Conservation (phyloP, 2,888 invertebrate genomes). For the Epinotia ramella region DNA sequence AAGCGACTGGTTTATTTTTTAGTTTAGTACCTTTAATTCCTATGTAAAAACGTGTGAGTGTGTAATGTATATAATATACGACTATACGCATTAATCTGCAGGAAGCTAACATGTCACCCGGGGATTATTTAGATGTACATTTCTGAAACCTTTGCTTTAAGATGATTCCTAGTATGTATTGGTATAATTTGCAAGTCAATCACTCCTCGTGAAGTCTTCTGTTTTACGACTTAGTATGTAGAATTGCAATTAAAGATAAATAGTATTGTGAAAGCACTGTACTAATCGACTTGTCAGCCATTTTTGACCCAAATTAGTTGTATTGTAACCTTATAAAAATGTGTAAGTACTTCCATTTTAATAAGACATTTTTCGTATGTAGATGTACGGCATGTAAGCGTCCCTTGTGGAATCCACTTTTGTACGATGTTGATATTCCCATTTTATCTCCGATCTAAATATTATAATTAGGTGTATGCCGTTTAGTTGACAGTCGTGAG, state of each 20-base stretch:
- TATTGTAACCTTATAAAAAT: conserved; percentile 71
- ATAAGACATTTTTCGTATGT: conserved; percentile 80
- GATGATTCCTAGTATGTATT: conserved; percentile 54
- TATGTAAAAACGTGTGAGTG: conserved; percentile 83
- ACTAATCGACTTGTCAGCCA: conserved; percentile 77
- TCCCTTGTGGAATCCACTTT: conserved; percentile 71
- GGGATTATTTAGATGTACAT: conserved; percentile 67
- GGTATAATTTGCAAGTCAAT: conserved; percentile 63
- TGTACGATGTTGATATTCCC: conserved; percentile 73
- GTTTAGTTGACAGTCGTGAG: conserved; percentile 45
- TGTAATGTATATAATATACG: conserved; percentile 78
- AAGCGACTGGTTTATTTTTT: conserved; percentile 83
- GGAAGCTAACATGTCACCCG: conserved; percentile 60
- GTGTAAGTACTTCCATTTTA: conserved; percentile 84
- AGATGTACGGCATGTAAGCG: conserved; percentile 77
- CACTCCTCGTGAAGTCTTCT: conserved; percentile 72
- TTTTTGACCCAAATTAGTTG: conserved; percentile 80
- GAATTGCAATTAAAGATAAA: conserved; percentile 70
- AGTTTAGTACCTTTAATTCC: conserved; percentile 79
- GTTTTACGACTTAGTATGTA: conserved; percentile 73
- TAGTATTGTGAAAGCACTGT: conserved; percentile 76
- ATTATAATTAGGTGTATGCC: conserved; percentile 43
- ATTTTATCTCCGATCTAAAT: conserved; percentile 62
- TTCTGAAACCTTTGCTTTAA: conserved; percentile 50
- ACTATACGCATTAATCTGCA: conserved; percentile 71